phyloP scores from a whole-genome alignment of 2,797 vertebrate genomes.

The Rhynchonycteris naso region DNA sequence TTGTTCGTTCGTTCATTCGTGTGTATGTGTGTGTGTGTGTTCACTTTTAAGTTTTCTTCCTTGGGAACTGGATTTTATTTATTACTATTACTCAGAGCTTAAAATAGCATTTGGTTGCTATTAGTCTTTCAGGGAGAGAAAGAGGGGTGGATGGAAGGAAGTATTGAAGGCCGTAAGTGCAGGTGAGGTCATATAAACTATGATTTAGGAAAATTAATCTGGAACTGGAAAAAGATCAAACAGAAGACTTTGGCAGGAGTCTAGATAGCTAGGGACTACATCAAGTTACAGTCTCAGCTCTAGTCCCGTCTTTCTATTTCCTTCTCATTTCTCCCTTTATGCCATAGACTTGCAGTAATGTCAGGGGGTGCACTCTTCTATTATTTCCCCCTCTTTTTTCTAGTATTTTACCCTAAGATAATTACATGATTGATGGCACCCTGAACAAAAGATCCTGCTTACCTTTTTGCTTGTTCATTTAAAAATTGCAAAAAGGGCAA shows the following conservation, averaged over 20 bases:
- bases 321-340: not conserved
- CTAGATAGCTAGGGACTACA: not conserved
- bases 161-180: not conserved
- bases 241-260: not conserved
- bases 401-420: not conserved
- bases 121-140: not conserved
- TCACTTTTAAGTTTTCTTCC: conserved; percentile 37
- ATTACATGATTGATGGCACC: not conserved
- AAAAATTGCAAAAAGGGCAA: not conserved
- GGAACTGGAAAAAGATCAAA: not conserved
- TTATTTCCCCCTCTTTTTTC: not conserved
- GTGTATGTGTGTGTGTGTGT: not conserved
- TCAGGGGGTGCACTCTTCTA: not conserved
- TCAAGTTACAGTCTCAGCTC: not conserved
- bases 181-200: not conserved
- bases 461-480: not conserved
- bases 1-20: not conserved
- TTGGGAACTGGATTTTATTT: not conserved
- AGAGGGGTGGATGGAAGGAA: not conserved
- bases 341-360: not conserved
- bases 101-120: not conserved
- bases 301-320: not conserved
- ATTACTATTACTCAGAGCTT: not conserved
- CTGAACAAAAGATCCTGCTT: not conserved
- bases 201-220: not conserved